Evolutionary conservation across 2,888 invertebrate genomes (phyloP).

Genomic region (Argynnis bischoffii): DNA sequence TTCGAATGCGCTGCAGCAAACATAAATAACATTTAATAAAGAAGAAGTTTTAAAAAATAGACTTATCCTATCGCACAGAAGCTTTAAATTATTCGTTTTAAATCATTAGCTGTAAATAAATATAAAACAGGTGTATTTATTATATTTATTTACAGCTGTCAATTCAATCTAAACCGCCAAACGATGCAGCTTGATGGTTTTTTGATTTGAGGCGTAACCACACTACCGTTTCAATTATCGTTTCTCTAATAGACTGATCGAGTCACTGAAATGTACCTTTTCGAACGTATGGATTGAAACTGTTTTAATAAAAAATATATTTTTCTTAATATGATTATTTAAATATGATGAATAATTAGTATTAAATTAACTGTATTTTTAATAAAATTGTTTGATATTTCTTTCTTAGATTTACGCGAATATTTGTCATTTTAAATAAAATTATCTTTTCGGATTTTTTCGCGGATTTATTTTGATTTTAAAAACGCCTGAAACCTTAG

Average conservation of each 20-base stretch:
- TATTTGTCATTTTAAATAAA: too few species aligned
- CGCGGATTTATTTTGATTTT: too few species aligned
- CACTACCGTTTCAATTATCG: slow-evolving; percentile 39
- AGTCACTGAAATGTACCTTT: slow-evolving; percentile 26
- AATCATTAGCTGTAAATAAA: too few species aligned
- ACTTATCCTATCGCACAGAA: neutral
- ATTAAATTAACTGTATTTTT: neutral
- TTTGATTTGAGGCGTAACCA: slow-evolving; percentile 46
- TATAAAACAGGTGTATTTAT: neutral
- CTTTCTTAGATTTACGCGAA: too few species aligned
- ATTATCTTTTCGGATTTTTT: too few species aligned
- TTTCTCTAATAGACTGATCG: slow-evolving; percentile 33
- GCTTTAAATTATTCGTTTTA: too few species aligned
- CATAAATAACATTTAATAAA: too few species aligned
- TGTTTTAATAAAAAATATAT: neutral
- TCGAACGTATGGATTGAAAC: slow-evolving; percentile 17
- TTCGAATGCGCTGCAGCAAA: too few species aligned
- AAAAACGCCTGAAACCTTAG: too few species aligned
- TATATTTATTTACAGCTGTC: slow-evolving; percentile 3
- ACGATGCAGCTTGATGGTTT: slow-evolving; percentile 41
- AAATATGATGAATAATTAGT: neutral
- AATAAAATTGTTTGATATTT: too few species aligned
- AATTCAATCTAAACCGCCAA: slow-evolving; percentile 26
- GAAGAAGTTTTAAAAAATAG: too few species aligned
- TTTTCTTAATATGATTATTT: neutral